Evolutionary conservation across 1,140 invertebrate species (phyloP), one percentile per base, ranked within the genome.

Genomic region (Drosophila kepulauana): DNA sequence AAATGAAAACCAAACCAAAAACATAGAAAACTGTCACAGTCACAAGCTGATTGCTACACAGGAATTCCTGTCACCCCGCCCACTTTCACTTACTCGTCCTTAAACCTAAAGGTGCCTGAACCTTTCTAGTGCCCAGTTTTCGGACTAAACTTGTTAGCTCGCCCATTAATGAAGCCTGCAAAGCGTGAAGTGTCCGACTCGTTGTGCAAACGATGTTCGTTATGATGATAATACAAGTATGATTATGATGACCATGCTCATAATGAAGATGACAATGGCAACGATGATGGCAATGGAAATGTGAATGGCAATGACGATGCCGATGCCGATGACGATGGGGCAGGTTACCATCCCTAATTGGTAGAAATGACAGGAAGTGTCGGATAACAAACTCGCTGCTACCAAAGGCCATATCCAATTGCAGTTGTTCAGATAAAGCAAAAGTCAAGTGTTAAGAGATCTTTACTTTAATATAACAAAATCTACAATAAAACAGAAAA

Each of bases 1-100:
- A 88, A 88, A 88, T 81, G 85, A 73, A 84, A 66, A 76, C 68
- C 79, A 73, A 69, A 72, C 65, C 64, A 43, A 81, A 78, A 71
- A 76, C 68, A 63, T 52, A 62, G 67, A 62, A 51, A 77, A 73
- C 67, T 75, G 72, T 75, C 66, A 70, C 66, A 75, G 66, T 75
- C 71, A 41, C 62, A 51, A 56, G 54, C 82, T 86, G 82, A 86
- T 86, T 86, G 82, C 82, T 75, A 64, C 67, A 59, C 79, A 78
- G 84, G 85, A 87, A 80, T 77, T 87, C 77, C 84, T 82, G 35
- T 69, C 13, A 35, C n/a, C 25, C 5, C 20, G 33, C 45, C 8
- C 13, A 16, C 3, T 20, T 52, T n/a, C 6, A 10, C 10, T 25
- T 52, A 5, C 51, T 33, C 20, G 28, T 6, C 10, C 46, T 11